Conservation (phyloP, 2,113 vertebrate species). For the Grammomys dolichurus region DNA sequence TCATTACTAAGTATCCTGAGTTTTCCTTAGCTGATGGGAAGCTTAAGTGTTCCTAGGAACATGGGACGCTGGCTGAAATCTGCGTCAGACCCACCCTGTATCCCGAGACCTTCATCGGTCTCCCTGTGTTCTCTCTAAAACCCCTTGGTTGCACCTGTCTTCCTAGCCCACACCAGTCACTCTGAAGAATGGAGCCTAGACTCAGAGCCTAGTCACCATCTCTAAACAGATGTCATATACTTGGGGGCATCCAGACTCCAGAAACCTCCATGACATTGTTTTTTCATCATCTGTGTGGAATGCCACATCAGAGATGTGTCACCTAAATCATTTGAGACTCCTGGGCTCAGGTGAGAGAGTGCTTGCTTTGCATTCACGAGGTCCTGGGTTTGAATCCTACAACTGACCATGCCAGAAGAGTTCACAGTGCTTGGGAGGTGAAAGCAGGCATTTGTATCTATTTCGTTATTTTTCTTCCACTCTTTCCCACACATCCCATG, state of each 20-base stretch:
- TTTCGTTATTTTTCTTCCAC: background rate
- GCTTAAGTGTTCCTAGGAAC: background rate
- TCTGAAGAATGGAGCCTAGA: background rate
- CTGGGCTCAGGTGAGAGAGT: background rate
- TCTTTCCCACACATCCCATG: accelerated
- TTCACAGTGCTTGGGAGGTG: too few relatives aligned
- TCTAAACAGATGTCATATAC: background rate
- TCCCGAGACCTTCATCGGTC: background rate
- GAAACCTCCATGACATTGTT: background rate
- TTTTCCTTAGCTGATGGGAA: background rate
- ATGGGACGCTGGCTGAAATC: too few relatives aligned
- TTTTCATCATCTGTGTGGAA: background rate
- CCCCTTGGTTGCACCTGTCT: background rate
- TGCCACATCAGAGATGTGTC: background rate
- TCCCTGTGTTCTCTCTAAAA: background rate
- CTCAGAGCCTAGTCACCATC: background rate
- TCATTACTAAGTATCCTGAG: background rate
- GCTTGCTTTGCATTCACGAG: background rate
- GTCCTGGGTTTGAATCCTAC: background rate
- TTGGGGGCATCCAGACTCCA: background rate
- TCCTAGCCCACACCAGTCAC: background rate
- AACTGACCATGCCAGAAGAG: background rate
- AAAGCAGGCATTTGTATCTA: background rate
- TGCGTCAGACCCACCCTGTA: background rate
- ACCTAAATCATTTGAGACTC: background rate